Conservation (phyloP, 2,888 invertebrate genomes). For the Drosophila mulleri region DNA sequence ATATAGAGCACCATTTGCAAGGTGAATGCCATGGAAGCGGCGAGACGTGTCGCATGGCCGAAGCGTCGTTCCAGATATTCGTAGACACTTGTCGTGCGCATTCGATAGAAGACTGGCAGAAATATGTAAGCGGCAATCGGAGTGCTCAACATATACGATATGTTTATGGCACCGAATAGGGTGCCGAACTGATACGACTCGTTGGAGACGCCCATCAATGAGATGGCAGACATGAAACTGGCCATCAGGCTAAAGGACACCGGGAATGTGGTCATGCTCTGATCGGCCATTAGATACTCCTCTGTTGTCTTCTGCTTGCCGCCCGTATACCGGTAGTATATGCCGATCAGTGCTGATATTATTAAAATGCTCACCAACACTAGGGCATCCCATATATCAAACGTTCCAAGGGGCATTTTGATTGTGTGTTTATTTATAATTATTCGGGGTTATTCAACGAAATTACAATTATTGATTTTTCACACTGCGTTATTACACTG, state of each 20-base stretch:
- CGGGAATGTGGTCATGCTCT: conserved; percentile 92
- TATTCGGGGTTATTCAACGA: conserved; percentile 11
- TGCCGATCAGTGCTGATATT: conserved; percentile 91
- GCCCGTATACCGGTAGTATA: conserved; percentile 94
- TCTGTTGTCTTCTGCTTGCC: conserved; percentile 94
- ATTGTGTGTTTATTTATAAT: conserved; percentile 12
- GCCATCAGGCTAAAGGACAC: conserved; percentile 96
- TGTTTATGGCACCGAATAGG: conserved; percentile 91
- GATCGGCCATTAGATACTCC: conserved; percentile 94
- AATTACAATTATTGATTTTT: conserved; percentile 64
- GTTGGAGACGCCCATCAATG: conserved; percentile 94
- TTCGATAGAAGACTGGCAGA: conserved; percentile 93
- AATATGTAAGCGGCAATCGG: conserved; percentile 92
- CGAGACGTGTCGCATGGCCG: conserved; percentile 90
- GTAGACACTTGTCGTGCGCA: conserved; percentile 93
- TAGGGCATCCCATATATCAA: conserved; percentile 90
- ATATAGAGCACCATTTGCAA: conserved; percentile 96
- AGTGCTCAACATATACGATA: conserved; percentile 91
- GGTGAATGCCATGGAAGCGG: conserved; percentile 93
- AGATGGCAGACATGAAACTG: conserved; percentile 96
- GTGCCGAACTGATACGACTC: conserved; percentile 94
- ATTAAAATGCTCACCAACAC: conserved; percentile 90
- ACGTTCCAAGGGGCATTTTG: conserved; percentile 78
- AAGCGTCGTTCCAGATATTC: conserved; percentile 97
- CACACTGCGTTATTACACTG: conserved; percentile 22